phyloP scores from a whole-genome alignment of 2,113 vertebrate species.

The Oxyura jamaicensis region DNA sequence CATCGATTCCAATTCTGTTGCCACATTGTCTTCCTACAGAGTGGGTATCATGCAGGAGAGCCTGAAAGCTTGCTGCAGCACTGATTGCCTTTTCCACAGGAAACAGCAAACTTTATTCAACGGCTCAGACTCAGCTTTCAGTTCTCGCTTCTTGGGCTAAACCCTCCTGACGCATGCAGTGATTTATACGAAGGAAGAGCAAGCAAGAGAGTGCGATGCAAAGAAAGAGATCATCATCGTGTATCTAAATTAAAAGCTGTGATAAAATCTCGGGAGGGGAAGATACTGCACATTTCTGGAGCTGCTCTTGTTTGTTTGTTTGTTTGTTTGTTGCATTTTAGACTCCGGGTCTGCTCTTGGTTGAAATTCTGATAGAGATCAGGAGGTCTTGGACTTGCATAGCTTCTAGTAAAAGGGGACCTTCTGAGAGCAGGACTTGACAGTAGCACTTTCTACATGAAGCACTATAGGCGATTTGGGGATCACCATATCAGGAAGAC shows the following conservation, averaged over 20 bases:
- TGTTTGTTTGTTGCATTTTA: slow-evolving; percentile 41
- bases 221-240: not conserved
- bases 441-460: slow-evolving; percentile 7
- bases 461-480: slow-evolving; percentile 2
- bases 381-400: not conserved
- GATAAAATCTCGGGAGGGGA: slow-evolving; percentile 17
- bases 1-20: not conserved
- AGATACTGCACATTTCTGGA: not conserved
- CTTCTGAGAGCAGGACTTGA: slow-evolving; percentile 19
- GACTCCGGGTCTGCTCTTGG: not conserved
- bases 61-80: not conserved
- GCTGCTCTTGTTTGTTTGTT: not conserved
- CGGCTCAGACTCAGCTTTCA: slow-evolving; percentile 13
- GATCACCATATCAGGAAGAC: slow-evolving; percentile 43
- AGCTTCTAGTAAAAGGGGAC: not conserved
- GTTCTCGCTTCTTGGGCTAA: not conserved
- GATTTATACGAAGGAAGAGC: slow-evolving; percentile 13
- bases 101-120: slow-evolving; percentile 45
- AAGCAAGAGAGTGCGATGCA: not conserved
- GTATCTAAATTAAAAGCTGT: slow-evolving; percentile 31
- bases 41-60: not conserved
- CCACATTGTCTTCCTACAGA: not conserved
- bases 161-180: not conserved
- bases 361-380: slow-evolving; percentile 8
- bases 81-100: not conserved